Base-by-base conservation (phyloP, 2,888 invertebrate species). In the Hydropsyche betteni region DNA sequence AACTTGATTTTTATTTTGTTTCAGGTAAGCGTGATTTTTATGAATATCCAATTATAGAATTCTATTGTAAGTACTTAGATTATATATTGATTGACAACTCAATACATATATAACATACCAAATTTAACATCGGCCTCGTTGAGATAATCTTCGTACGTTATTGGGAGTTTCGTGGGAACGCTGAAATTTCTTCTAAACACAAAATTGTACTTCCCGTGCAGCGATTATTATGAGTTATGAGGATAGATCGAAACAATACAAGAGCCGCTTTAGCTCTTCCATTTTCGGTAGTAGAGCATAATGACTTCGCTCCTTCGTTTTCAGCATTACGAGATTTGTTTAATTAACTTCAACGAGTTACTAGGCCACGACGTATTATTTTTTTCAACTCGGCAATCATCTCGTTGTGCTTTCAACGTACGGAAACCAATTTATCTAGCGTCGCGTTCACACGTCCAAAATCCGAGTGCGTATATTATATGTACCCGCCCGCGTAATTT, bases 11-110 rank as follows among this genome's bases (percentile, higher is more conserved):
- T 53, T 70, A 24, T 24, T 12, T 53, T 70, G 53, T 70, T 53
- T 34, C 70, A 70, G 70, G 70, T 70, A 53, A 70, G 70, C n/a
- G 7, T 53, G 33, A 12, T 6, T 16, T 58, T 24, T 14, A 1
- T 14, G 2, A 10, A 14, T 5, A 12, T 12, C 14, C 12, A 16
- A 53, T 5, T 12, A 14, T 14, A 24, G 24, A 24, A 24, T 2
- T 53, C 53, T 10, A 53, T 53, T 6, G 53, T 53, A 16, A 53
- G 53, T 51, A 51, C 12, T 10, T 51, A 8, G 8, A 51, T 12
- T 51, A 10, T n/a, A n/a, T n/a, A n/a, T n/a, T n/a, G n/a, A 2
- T 51, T 51, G 12, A 24, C 24, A 24, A 2, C 24, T 24, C 24
- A 24, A 24, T 24, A 24, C 24, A 2, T 2, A 24, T 24, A 24